A percentile compares a stretch with the other conserved stretches of the same genome.
phyloP scores from a whole-genome alignment of 1,140 invertebrate species.

The Forficula auricularia region DNA sequence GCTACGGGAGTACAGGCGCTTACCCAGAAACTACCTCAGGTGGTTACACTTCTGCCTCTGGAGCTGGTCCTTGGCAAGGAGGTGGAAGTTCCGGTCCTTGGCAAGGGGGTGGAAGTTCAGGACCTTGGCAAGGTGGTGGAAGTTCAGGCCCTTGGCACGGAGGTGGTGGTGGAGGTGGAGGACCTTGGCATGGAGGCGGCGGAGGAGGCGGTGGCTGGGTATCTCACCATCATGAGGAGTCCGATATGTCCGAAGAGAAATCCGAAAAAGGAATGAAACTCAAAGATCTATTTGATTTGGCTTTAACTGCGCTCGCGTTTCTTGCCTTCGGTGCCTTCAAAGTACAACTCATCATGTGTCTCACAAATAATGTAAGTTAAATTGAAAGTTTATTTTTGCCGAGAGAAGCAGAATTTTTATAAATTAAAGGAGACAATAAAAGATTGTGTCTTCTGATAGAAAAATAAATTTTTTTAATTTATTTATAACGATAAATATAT shows the following conservation, averaged over 20 bases:
- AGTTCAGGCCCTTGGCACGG: background rate
- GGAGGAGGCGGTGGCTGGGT: background rate
- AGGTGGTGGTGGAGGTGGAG: background rate
- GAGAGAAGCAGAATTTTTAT: too few species aligned
- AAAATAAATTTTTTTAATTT: background rate
- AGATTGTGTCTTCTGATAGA: too few species aligned
- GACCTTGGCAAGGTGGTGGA: background rate
- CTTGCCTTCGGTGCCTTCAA: slow-evolving; percentile 61
- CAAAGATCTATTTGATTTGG: slow-evolving; percentile 55
- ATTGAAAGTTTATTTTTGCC: too few species aligned
- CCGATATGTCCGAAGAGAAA: slow-evolving; percentile 6
- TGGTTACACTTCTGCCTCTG: background rate
- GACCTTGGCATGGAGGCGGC: background rate
- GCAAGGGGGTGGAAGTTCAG: background rate
- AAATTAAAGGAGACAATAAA: too few species aligned
- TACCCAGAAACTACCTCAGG: background rate
- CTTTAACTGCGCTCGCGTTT: slow-evolving; percentile 55
- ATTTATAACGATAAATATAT: too few species aligned
- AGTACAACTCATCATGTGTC: slow-evolving; percentile 53
- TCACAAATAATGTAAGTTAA: slow-evolving; percentile 33
- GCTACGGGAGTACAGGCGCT: background rate
- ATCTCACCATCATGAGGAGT: too few species aligned
- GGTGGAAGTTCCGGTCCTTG: background rate
- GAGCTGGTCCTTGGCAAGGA: slow-evolving; percentile 27
- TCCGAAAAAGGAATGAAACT: slow-evolving; percentile 32